Evolutionary conservation across 2,113 vertebrate genomes (phyloP).

Genomic region (Eulacestoma nigropectus): DNA sequence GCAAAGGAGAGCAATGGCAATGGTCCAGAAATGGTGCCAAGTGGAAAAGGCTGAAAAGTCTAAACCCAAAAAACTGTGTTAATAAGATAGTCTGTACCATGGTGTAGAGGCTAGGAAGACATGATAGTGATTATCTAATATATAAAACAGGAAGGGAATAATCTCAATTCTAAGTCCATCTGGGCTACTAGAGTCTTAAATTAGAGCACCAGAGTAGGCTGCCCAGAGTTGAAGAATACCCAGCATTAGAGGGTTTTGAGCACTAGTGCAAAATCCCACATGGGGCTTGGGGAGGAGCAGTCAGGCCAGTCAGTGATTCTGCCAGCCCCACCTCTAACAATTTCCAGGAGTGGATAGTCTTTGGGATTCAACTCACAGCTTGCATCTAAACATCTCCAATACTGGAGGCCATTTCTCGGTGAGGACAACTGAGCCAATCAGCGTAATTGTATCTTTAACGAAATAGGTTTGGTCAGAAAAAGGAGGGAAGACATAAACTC

Average conservation of each 20-base stretch:
- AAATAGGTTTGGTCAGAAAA: neutral
- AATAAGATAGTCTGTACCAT: neutral
- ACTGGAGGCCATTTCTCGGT: neutral
- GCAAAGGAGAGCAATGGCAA: neutral
- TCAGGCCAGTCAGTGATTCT: neutral
- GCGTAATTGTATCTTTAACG: neutral
- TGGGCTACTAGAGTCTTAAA: neutral
- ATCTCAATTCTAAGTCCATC: neutral
- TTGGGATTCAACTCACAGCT: neutral
- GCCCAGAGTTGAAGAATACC: neutral
- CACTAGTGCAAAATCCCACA: neutral
- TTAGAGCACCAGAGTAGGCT: neutral
- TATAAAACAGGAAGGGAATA: neutral
- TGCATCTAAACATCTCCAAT: neutral
- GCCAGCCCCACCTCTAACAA: neutral
- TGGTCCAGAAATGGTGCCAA: neutral
- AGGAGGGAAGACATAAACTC: neutral
- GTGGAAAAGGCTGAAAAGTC: neutral
- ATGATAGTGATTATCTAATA: neutral
- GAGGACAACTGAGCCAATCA: neutral
- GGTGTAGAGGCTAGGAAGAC: neutral
- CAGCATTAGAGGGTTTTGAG: neutral
- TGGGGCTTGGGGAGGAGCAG: neutral
- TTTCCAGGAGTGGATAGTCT: neutral
- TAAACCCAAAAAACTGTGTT: neutral